Conservation (phyloP, 2,888 invertebrate species). For the Oscheius sp. region DNA sequence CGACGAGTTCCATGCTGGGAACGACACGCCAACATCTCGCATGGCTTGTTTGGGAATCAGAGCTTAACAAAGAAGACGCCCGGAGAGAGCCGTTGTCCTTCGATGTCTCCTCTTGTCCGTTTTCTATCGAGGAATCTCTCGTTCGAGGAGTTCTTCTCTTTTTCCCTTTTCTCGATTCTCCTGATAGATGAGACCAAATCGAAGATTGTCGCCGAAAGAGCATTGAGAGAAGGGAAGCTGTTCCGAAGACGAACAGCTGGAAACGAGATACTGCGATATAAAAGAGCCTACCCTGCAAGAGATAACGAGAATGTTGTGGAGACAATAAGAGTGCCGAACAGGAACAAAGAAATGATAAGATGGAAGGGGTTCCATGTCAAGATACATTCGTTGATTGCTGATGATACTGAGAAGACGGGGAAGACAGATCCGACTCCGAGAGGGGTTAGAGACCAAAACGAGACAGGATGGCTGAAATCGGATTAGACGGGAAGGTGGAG, state of each 20-base stretch:
- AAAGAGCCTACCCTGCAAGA: not conserved
- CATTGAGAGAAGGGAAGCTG: slow-evolving; percentile 5
- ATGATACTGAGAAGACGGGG: slow-evolving; percentile 13
- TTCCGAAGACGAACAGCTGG: slow-evolving; percentile 2
- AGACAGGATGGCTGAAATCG: not conserved
- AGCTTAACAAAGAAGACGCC: slow-evolving; percentile 6
- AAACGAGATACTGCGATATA: not conserved
- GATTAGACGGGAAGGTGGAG: not conserved
- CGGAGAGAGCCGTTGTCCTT: slow-evolving; percentile 19
- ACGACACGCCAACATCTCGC: slow-evolving; percentile 14
- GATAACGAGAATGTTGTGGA: slow-evolving; percentile 19
- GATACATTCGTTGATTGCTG: slow-evolving; percentile 23
- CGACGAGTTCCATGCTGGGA: slow-evolving; percentile 20
- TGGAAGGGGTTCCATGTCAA: slow-evolving; percentile 25
- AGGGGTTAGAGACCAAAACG: slow-evolving; percentile 1
- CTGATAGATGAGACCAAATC: slow-evolving; percentile 2
- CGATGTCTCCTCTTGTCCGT: slow-evolving; percentile 19
- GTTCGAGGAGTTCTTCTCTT: slow-evolving; percentile 10
- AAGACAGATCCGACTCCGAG: not conserved
- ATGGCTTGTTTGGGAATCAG: slow-evolving; percentile 9
- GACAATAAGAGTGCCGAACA: slow-evolving; percentile 6
- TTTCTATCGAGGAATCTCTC: slow-evolving; percentile 26
- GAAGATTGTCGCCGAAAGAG: not conserved
- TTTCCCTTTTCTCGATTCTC: slow-evolving; percentile 5
- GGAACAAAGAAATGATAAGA: slow-evolving; percentile 17